These are phyloP conservation scores for Pangasius sanitwongsei DNA, from an alignment of 2,797 vertebrate genomes.

Conservation along the genomic window DNA sequence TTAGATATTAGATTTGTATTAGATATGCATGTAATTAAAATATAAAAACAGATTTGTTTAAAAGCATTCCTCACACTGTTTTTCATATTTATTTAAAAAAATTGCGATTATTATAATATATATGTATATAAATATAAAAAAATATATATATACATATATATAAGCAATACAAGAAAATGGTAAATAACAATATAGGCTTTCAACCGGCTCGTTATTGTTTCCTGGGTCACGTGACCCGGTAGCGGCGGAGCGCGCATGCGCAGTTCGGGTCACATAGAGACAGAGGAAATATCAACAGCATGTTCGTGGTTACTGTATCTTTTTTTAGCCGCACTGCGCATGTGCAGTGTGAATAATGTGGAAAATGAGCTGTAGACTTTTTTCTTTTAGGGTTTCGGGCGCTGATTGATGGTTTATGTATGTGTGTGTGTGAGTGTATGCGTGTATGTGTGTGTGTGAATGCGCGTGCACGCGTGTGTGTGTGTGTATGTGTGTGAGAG, in stretches of 20 bases:
- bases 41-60: background rate
- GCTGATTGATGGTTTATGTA: conserved; percentile 2
- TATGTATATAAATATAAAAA: background rate
- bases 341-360: conserved; percentile 51
- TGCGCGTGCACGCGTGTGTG: background rate
- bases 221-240: conserved; percentile 22
- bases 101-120: no score
- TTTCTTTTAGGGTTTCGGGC: conserved; percentile 28
- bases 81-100: background rate
- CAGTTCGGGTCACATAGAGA: conserved; percentile 15
- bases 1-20: background rate
- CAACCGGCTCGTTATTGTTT: background rate
- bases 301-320: conserved; percentile 16
- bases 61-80: background rate
- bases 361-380: conserved; percentile 39
- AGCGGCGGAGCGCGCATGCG: conserved; percentile 55
- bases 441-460: background rate
- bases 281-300: conserved; percentile 41
- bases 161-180: background rate
- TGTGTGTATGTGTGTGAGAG: no score
- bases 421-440: background rate
- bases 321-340: conserved; percentile 53
- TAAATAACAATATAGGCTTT: background rate
- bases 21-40: background rate
- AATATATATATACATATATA: no score